These are phyloP conservation scores for Corythoichthys intestinalis DNA, from an alignment of 2,113 vertebrate species.

Conservation along the genomic window DNA sequence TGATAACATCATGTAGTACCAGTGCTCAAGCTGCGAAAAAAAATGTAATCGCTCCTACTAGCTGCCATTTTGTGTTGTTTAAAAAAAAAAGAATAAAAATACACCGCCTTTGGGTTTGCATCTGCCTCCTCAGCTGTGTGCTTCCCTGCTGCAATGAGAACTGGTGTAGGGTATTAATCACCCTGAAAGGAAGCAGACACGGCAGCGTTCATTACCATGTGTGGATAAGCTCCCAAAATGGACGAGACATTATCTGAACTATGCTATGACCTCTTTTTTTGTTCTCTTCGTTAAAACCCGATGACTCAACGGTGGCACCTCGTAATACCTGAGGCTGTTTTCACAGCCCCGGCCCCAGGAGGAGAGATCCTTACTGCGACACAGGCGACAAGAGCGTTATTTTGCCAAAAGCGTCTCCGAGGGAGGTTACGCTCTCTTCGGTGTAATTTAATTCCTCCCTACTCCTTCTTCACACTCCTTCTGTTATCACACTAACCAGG, in stretches of 20 bases:
- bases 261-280: not conserved
- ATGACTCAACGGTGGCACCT: not conserved
- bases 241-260: not conserved
- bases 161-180: conserved; percentile 41
- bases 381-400: not conserved
- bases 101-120: conserved; percentile 10
- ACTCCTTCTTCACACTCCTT: conserved; percentile 16
- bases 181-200: conserved; percentile 22
- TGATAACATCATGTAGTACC: not conserved
- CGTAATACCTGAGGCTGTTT: conserved; percentile 13
- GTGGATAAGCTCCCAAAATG: not conserved
- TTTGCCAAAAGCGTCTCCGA: conserved; percentile 2
- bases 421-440: not conserved
- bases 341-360: not conserved
- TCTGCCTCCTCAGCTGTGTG: conserved; percentile 2
- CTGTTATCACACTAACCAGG: conserved; percentile 39
- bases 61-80: conserved; percentile 7
- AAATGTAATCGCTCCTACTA: not conserved
- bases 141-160: conserved; percentile 37
- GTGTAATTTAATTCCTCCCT: not conserved
- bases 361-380: not conserved
- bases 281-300: not conserved
- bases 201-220: conserved; percentile 21
- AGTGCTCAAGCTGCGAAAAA: not conserved
- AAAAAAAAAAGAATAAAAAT: not conserved